Evolutionary conservation across 2,888 invertebrate genomes (phyloP).

Genomic region (Chloroclystis v-ata): DNA sequence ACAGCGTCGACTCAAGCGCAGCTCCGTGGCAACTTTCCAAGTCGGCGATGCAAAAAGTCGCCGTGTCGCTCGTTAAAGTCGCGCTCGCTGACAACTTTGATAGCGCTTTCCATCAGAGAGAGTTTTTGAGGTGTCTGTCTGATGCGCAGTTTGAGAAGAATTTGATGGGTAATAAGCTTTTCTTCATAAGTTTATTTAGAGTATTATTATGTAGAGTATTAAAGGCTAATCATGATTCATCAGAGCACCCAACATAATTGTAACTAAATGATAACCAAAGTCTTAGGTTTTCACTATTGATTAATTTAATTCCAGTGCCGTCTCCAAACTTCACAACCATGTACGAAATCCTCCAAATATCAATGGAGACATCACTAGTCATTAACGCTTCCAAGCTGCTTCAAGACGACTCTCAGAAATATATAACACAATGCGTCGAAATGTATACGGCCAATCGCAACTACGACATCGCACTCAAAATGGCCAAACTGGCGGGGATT

Average conservation of each 20-base stretch:
- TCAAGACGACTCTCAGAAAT: conserved; percentile 57
- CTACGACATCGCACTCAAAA: conserved; percentile 78
- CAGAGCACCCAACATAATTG: too few species aligned
- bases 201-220: too few species aligned
- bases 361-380: conserved; percentile 74
- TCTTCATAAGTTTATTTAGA: too few species aligned
- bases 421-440: conserved; percentile 75
- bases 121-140: conserved; percentile 79
- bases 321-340: conserved; percentile 61
- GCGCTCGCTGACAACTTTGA: conserved; percentile 80
- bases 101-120: conserved; percentile 80
- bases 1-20: conserved; percentile 53
- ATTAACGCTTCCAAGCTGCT: conserved; percentile 74
- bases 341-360: conserved; percentile 75
- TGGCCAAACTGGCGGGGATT: conserved; percentile 73
- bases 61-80: conserved; percentile 79
- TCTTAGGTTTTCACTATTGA: too few species aligned
- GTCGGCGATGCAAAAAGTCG: conserved; percentile 75
- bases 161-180: conserved; percentile 56
- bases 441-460: conserved; percentile 67
- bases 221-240: too few species aligned
- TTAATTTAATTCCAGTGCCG: conserved; percentile 46
- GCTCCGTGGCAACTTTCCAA: conserved; percentile 64
- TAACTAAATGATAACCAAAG: too few species aligned
- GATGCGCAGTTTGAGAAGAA: conserved; percentile 77